phyloP scores from a whole-genome alignment of 2,888 invertebrate genomes.

The Ariolimax columbianus region DNA sequence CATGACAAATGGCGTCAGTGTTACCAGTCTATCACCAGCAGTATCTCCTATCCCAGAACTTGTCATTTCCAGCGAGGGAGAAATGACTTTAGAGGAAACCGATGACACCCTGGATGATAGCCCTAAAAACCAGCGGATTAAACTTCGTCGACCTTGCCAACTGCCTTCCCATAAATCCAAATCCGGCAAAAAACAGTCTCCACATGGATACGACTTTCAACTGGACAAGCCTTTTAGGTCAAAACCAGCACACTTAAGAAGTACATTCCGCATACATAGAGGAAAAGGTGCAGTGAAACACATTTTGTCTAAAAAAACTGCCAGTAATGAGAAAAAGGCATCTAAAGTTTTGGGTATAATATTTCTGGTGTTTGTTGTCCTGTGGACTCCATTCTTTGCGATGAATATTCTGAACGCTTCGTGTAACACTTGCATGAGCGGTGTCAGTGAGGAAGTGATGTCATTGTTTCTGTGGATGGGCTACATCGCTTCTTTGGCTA shows the following conservation, averaged over 20 bases:
- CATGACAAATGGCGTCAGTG: constrained; percentile 32
- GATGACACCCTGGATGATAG: constrained; percentile 53
- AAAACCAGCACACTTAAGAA: constrained; percentile 52
- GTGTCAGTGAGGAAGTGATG: constrained; percentile 70
- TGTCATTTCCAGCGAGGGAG: constrained; percentile 53
- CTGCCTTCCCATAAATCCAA: neutral
- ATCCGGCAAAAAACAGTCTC: neutral
- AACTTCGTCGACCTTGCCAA: constrained; percentile 35
- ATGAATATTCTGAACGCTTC: constrained; percentile 74
- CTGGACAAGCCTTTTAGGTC: neutral
- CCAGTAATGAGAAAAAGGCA: constrained; percentile 77
- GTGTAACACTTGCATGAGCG: constrained; percentile 67
- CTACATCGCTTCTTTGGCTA: constrained; percentile 76
- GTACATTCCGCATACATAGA: constrained; percentile 52
- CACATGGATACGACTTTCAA: neutral
- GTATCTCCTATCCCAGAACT: constrained; percentile 25
- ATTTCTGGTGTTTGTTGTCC: constrained; percentile 76
- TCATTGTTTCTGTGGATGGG: constrained; percentile 77
- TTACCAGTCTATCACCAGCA: constrained; percentile 23
- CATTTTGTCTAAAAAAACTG: constrained; percentile 67
- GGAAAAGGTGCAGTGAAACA: constrained; percentile 55
- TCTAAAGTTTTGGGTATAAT: constrained; percentile 78
- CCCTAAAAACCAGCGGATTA: neutral
- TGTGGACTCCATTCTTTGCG: constrained; percentile 78
- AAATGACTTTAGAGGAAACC: constrained; percentile 53